Evolutionary conservation across 2,888 invertebrate genomes (phyloP).

Genomic region (Leucoma salicis): DNA sequence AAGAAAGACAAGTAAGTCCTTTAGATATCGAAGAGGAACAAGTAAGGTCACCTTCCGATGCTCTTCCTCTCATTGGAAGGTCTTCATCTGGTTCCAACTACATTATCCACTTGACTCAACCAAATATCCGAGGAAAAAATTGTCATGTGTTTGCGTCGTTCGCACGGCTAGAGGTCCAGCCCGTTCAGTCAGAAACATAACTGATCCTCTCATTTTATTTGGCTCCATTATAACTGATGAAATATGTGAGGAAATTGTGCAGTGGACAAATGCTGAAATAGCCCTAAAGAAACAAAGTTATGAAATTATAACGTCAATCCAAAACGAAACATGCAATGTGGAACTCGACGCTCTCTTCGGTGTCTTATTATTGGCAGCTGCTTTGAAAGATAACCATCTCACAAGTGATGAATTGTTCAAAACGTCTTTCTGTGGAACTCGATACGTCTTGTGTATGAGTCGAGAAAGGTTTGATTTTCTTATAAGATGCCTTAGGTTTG

Average conservation of each 20-base stretch:
- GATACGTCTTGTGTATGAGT: slow-evolving; percentile 25
- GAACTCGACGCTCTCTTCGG: slow-evolving; percentile 31
- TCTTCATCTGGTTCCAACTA: not conserved
- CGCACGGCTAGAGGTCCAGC: slow-evolving; percentile 10
- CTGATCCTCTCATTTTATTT: slow-evolving; percentile 10
- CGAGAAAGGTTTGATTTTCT: slow-evolving; percentile 26
- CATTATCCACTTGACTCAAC: slow-evolving; percentile 1
- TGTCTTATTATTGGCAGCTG: slow-evolving; percentile 25
- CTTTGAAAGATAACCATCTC: slow-evolving; percentile 31
- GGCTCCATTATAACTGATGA: slow-evolving; percentile 17
- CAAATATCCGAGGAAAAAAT: slow-evolving; percentile 11
- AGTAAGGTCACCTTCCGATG: not conserved
- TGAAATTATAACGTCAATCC: slow-evolving; percentile 6
- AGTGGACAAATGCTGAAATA: slow-evolving; percentile 16
- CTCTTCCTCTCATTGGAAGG: not conserved
- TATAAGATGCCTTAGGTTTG: slow-evolving; percentile 21
- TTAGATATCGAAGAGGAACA: not conserved
- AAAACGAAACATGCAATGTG: slow-evolving; percentile 3
- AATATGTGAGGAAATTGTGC: slow-evolving; percentile 17
- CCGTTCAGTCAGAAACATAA: slow-evolving; percentile 7
- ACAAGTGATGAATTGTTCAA: slow-evolving; percentile 29
- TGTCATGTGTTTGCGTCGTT: slow-evolving; percentile 11
- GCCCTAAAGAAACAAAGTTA: slow-evolving; percentile 4
- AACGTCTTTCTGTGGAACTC: slow-evolving; percentile 15
- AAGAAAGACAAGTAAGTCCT: slow-evolving; percentile 1